Percentiles rank a stretch among this genome's conserved stretches.
Conservation (phyloP, 2,888 invertebrate species). For the Brachypterus glaber region DNA sequence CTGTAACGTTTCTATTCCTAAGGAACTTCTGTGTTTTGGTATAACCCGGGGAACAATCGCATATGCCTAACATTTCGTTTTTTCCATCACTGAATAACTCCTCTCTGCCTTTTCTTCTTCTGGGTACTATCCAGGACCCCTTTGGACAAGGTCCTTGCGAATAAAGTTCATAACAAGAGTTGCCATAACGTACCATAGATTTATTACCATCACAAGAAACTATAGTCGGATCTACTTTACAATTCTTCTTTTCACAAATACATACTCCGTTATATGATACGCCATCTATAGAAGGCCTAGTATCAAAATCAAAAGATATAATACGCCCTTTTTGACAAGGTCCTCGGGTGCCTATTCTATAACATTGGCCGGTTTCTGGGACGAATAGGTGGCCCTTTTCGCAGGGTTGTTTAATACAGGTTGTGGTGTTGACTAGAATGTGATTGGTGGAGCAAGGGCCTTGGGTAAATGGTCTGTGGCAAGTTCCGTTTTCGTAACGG, state of each 20-base stretch:
- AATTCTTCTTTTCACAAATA: constrained; percentile 46
- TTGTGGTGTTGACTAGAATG: constrained; percentile 59
- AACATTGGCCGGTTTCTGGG: constrained; percentile 63
- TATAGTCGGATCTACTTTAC: constrained; percentile 23
- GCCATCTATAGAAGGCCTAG: constrained; percentile 68
- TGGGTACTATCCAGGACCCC: constrained; percentile 60
- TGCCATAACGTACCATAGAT: constrained; percentile 56
- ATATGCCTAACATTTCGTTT: constrained; percentile 28
- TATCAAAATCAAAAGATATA: constrained; percentile 72
- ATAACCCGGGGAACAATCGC: constrained; percentile 62
- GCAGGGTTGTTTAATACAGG: constrained; percentile 64
- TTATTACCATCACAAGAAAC: constrained; percentile 27
- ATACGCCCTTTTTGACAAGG: constrained; percentile 65
- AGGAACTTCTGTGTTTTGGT: constrained; percentile 37
- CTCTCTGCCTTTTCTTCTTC: constrained; percentile 34
- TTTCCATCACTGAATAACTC: constrained; percentile 19
- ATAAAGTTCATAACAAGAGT: constrained; percentile 67
- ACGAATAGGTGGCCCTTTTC: constrained; percentile 66
- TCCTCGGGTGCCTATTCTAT: constrained; percentile 66
- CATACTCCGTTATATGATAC: constrained; percentile 76
- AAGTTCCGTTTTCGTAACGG: constrained; percentile 50
- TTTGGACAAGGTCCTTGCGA: constrained; percentile 66
- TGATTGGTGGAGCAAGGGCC: constrained; percentile 64
- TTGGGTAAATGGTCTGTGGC: constrained; percentile 69
- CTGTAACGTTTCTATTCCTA: constrained; percentile 33